Percentiles rank a stretch among this genome's conserved stretches.
phyloP scores from a whole-genome alignment of 2,113 vertebrate genomes.

The Nannospalax galili region DNA sequence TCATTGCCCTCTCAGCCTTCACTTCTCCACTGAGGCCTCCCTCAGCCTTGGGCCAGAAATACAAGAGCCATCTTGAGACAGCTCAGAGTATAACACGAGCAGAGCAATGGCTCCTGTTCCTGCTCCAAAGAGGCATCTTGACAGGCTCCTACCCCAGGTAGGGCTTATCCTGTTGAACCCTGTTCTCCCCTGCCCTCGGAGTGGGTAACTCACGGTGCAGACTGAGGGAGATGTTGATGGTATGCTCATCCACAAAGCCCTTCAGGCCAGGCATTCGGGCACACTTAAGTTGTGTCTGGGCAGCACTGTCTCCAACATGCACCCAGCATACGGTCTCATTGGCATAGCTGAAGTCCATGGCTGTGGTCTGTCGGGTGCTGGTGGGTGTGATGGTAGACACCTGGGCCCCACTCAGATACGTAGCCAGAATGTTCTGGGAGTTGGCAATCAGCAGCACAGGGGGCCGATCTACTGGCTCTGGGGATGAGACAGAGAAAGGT shows the following conservation, averaged over 20 bases:
- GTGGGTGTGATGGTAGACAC: constrained; percentile 92
- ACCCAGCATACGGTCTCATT: constrained; percentile 98
- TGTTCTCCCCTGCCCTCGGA: not conserved
- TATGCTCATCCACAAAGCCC: constrained; percentile 90
- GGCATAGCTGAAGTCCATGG: constrained; percentile 97
- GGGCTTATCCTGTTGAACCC: not conserved
- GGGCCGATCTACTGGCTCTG: constrained; percentile 94
- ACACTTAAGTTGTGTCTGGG: constrained; percentile 94
- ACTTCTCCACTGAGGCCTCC: not conserved
- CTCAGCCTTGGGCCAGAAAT: constrained; percentile 12
- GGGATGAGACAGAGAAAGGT: not conserved
- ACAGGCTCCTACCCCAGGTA: not conserved
- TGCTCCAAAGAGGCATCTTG: not conserved
- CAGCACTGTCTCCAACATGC: constrained; percentile 92
- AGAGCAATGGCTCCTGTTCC: not conserved
- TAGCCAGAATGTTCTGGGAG: constrained; percentile 97
- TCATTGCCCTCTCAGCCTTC: not conserved
- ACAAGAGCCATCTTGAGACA: not conserved
- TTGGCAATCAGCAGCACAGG: constrained; percentile 96
- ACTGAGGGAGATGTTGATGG: constrained; percentile 96
- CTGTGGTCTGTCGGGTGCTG: constrained; percentile 94
- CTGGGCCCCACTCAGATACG: constrained; percentile 90
- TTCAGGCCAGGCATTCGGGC: constrained; percentile 95
- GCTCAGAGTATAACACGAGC: not conserved
- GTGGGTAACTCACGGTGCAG: constrained; percentile 93